phyloP scores from a whole-genome alignment of 2,113 vertebrate genomes.

The Callaeas wilsoni region DNA sequence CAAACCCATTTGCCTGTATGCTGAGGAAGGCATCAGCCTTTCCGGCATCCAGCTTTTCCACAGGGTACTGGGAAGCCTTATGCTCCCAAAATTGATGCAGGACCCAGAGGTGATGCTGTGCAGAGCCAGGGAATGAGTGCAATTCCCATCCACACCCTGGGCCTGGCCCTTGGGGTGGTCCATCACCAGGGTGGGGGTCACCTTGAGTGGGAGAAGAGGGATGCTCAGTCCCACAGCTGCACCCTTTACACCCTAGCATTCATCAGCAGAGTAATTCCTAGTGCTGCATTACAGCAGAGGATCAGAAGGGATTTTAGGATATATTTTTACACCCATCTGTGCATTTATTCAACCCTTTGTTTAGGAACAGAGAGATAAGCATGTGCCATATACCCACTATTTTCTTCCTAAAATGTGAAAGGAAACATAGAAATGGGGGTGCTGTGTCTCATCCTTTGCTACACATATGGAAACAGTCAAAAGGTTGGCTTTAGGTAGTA shows the following conservation, averaged over 20 bases:
- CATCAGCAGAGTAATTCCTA: background rate
- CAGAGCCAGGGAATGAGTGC: background rate
- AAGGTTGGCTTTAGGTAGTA: background rate
- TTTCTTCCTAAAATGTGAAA: background rate
- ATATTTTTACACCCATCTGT: background rate
- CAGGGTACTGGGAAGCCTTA: background rate
- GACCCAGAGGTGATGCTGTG: background rate
- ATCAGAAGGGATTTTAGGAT: background rate
- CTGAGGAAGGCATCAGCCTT: background rate
- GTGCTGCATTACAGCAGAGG: background rate
- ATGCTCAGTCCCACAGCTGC: background rate
- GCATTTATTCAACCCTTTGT: background rate
- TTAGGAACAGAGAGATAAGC: background rate
- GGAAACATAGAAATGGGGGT: background rate
- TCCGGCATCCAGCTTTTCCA: background rate
- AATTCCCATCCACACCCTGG: background rate
- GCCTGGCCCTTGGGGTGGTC: background rate
- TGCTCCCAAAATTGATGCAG: background rate
- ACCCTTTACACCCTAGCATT: background rate
- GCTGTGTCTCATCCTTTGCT: background rate
- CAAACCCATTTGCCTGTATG: background rate
- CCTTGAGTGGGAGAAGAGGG: background rate
- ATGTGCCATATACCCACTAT: background rate
- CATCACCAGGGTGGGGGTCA: rapidly evolving
- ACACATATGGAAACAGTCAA: background rate